A percentile compares a stretch with the other conserved stretches of the same genome.
phyloP scores from a whole-genome alignment of 2,888 invertebrate genomes.

The Oligia latruncula region DNA sequence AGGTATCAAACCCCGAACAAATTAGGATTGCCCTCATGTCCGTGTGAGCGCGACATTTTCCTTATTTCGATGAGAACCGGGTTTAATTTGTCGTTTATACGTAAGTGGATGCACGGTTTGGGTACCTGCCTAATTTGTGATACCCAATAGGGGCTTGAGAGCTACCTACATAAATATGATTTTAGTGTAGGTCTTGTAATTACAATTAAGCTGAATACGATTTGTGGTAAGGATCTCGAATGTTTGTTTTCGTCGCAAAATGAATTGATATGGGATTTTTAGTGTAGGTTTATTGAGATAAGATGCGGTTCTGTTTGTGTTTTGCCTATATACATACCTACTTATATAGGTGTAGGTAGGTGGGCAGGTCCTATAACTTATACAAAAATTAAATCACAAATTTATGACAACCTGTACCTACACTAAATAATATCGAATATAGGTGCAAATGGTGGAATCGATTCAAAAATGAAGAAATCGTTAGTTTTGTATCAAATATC shows the following conservation, averaged over 20 bases:
- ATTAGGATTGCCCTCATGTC: conserved; percentile 79
- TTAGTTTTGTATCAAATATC: conserved; percentile 14
- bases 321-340: not conserved
- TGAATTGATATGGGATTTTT: conserved; percentile 42
- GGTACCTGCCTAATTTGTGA: conserved; percentile 67
- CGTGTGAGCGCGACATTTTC: conserved; percentile 78
- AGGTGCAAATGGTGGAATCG: conserved; percentile 12
- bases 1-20: conserved; percentile 61
- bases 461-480: conserved; percentile 22
- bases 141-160: conserved; percentile 49
- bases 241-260: conserved; percentile 51
- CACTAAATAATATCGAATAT: conserved; percentile 27
- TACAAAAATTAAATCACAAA: not conserved
- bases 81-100: conserved; percentile 54
- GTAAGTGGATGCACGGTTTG: conserved; percentile 58
- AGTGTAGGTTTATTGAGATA: conserved; percentile 17
- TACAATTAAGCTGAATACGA: conserved; percentile 50
- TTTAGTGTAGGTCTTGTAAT: conserved; percentile 55
- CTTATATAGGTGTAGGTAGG: not conserved
- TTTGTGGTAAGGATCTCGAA: conserved; percentile 18
- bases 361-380: not conserved
- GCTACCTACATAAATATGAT: conserved; percentile 58
- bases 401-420: not conserved
- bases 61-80: conserved; percentile 82
- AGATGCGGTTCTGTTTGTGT: not conserved